Evolutionary conservation across 2,113 vertebrate genomes (phyloP).

Genomic region (Proterorhinus semilunaris): DNA sequence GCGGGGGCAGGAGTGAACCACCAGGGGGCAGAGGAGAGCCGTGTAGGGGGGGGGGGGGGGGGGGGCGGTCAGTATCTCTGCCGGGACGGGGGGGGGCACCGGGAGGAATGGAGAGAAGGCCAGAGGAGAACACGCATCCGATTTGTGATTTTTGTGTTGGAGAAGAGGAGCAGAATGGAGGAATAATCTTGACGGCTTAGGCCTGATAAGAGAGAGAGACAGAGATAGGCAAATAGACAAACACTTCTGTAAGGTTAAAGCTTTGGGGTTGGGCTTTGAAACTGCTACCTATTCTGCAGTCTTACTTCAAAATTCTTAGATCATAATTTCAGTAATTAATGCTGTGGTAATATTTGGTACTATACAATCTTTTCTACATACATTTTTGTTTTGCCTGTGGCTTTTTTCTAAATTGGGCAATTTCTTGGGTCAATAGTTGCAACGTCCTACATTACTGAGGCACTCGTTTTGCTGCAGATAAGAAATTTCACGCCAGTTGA

Average conservation of each 20-base stretch:
- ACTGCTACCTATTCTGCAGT: not conserved
- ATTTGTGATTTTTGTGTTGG: constrained; percentile 72
- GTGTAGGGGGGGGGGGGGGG: constrained; percentile 51
- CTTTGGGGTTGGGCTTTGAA: constrained; percentile 39
- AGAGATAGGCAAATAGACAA: constrained; percentile 66
- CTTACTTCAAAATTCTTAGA: too few species aligned
- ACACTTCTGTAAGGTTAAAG: constrained; percentile 55
- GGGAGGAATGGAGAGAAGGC: constrained; percentile 74
- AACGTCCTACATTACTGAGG: not conserved
- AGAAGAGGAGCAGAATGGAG: constrained; percentile 76
- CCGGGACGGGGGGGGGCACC: constrained; percentile 63
- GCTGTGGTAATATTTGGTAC: too few species aligned
- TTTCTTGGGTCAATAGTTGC: not conserved
- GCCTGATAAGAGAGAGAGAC: constrained; percentile 82
- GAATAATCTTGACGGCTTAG: constrained; percentile 84
- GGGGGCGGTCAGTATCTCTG: constrained; percentile 68
- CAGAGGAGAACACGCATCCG: constrained; percentile 81
- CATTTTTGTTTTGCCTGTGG: too few species aligned
- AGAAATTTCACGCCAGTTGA: not conserved
- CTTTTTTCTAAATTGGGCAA: not conserved
- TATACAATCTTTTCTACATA: too few species aligned
- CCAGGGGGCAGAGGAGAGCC: constrained; percentile 57
- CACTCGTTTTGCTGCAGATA: not conserved
- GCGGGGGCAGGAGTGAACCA: constrained; percentile 8
- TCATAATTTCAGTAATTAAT: too few species aligned